Conservation (phyloP, 2,113 vertebrate genomes). For the Etia nguti region DNA sequence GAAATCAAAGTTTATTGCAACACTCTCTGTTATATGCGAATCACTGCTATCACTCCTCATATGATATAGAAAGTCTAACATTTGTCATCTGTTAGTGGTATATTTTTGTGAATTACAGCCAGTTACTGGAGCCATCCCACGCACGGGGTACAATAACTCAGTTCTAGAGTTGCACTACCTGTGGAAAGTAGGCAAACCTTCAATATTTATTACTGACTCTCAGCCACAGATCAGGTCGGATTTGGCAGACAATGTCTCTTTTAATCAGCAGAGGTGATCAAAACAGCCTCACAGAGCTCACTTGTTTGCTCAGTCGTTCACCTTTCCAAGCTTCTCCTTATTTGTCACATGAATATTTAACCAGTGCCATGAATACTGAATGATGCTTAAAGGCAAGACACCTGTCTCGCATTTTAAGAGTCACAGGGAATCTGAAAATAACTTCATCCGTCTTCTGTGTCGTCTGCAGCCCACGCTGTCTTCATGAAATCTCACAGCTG, state of each 20-base stretch:
- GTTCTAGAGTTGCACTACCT: neutral
- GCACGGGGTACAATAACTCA: neutral
- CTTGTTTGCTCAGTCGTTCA: conserved; percentile 11
- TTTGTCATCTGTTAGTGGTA: neutral
- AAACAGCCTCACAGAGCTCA: neutral
- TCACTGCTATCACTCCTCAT: neutral
- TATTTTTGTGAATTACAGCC: neutral
- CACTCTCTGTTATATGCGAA: neutral
- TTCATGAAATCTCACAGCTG: neutral
- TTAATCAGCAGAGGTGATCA: neutral
- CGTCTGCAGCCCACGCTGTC: neutral
- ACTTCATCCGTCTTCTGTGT: neutral
- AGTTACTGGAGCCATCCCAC: neutral
- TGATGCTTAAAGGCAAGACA: conserved; percentile 38
- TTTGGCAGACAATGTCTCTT: neutral
- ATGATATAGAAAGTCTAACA: neutral
- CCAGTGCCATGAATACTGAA: conserved; percentile 48
- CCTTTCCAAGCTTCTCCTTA: conserved; percentile 4
- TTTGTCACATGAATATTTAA: conserved; percentile 59
- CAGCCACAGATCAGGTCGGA: neutral
- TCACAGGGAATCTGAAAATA: conserved; percentile 10
- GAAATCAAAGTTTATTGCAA: neutral
- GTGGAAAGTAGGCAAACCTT: neutral
- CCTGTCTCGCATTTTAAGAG: conserved; percentile 18
- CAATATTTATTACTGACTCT: neutral